A percentile compares a stretch with the other conserved stretches of the same genome.
These are phyloP conservation scores for Villa cingulata DNA, from an alignment of 2,888 invertebrate species.

Conservation along the genomic window DNA sequence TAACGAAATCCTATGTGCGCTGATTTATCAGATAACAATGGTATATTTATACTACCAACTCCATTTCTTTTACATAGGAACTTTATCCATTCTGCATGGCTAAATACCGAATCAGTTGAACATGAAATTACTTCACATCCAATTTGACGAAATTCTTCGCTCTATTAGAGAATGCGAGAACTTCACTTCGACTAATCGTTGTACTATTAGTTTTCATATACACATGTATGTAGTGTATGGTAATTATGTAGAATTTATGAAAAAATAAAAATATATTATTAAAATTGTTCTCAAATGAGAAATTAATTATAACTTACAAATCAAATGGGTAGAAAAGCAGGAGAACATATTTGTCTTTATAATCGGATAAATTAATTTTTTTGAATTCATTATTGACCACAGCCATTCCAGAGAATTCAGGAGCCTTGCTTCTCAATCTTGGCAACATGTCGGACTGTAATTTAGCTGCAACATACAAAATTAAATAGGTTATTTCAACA, in stretches of 20 bases:
- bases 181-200: conserved; percentile 85
- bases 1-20: conserved; percentile 73
- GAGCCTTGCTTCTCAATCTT: conserved; percentile 60
- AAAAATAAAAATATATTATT: not conserved
- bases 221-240: no score
- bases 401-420: conserved; percentile 72
- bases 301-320: conserved; percentile 51
- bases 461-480: no score
- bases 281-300: not conserved
- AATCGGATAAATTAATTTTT: conserved; percentile 62
- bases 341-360: conserved; percentile 75
- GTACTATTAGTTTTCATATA: conserved; percentile 38
- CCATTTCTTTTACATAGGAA: conserved; percentile 91
- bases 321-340: conserved; percentile 88
- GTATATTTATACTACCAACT: conserved; percentile 86
- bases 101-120: conserved; percentile 94
- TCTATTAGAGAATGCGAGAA: conserved; percentile 92
- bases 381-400: conserved; percentile 69
- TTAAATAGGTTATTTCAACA: no score
- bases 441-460: no score
- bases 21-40: conserved; percentile 86
- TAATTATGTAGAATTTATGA: no score
- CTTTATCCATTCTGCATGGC: conserved; percentile 93
- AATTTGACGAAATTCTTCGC: conserved; percentile 68
- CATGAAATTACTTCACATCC: conserved; percentile 78